phyloP scores from a whole-genome alignment of 2,888 invertebrate species.

The Unio delphinus region DNA sequence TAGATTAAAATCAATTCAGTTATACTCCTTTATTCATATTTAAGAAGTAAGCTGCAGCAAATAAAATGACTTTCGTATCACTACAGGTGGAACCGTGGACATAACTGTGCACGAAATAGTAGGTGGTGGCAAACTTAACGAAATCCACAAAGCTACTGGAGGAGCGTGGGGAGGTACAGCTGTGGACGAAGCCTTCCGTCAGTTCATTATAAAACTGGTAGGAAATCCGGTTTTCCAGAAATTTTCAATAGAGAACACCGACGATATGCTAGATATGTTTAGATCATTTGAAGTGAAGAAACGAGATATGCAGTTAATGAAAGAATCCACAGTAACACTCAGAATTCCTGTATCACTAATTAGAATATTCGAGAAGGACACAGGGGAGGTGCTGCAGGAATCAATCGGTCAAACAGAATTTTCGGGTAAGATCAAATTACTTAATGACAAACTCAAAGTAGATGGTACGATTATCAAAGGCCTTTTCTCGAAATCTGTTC shows the following conservation, averaged over 20 bases:
- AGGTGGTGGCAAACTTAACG: constrained; percentile 70
- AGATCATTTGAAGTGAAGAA: constrained; percentile 9
- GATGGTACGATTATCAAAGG: too few relatives aligned
- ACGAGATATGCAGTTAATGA: neutral
- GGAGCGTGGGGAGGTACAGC: constrained; percentile 64
- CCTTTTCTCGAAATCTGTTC: too few relatives aligned
- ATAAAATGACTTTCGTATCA: too few relatives aligned
- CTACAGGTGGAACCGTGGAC: constrained; percentile 74
- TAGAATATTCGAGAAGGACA: too few relatives aligned
- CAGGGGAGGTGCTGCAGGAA: too few relatives aligned
- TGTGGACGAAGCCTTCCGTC: constrained; percentile 9
- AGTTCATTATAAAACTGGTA: constrained; percentile 1
- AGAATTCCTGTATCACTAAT: too few relatives aligned
- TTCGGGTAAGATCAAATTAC: neutral
- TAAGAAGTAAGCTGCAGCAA: too few relatives aligned
- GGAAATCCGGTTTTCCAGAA: neutral
- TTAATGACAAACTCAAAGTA: too few relatives aligned
- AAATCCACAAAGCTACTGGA: constrained; percentile 75
- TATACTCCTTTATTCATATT: too few relatives aligned
- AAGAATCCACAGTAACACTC: neutral
- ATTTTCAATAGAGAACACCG: constrained; percentile 2
- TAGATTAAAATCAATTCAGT: too few relatives aligned
- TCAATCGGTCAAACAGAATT: too few relatives aligned
- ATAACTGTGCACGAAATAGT: constrained; percentile 74
- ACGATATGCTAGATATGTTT: constrained; percentile 3